Evolutionary conservation across 1,140 invertebrate species (phyloP).

Genomic region (Hyles vespertilio): DNA sequence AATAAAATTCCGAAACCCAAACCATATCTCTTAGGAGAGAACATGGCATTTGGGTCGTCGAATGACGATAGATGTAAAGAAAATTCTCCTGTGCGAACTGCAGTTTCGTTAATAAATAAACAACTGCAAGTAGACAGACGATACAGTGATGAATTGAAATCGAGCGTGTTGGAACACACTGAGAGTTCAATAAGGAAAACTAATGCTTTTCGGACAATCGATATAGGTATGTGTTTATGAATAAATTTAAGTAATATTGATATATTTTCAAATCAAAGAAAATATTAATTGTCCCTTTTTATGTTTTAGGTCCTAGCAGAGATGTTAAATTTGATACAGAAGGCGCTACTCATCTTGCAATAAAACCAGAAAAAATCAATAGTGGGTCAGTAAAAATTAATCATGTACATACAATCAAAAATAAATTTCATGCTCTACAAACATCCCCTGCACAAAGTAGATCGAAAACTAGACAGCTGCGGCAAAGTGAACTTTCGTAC

Average conservation of each 20-base stretch:
- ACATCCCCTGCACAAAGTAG: slow-evolving; percentile 28
- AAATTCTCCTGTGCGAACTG: slow-evolving; percentile 27
- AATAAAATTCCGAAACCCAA: slow-evolving; percentile 83
- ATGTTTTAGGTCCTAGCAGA: slow-evolving; percentile 38
- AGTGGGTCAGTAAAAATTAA: neutral
- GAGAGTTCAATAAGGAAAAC: slow-evolving; percentile 23
- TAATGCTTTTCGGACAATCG: slow-evolving; percentile 41
- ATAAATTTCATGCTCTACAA: slow-evolving; percentile 27
- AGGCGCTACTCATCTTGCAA: neutral
- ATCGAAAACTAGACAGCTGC: slow-evolving; percentile 53
- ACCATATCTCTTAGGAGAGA: slow-evolving; percentile 81
- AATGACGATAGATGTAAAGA: slow-evolving; percentile 24
- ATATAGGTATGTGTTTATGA: slow-evolving; percentile 33
- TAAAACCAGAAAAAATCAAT: too few relatives aligned
- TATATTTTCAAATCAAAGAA: too few relatives aligned
- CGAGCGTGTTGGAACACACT: slow-evolving; percentile 27
- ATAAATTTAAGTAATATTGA: too few relatives aligned
- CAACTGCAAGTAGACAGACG: slow-evolving; percentile 44
- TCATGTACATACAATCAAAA: slow-evolving; percentile 17
- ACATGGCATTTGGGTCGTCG: slow-evolving; percentile 67
- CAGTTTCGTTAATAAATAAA: slow-evolving; percentile 57
- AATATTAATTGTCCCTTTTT: neutral
- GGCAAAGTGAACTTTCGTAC: slow-evolving; percentile 58
- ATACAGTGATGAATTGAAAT: slow-evolving; percentile 35
- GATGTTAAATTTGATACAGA: slow-evolving; percentile 13